Evolutionary conservation across 30 jellyfish, hydroid and myxozoan genomes (phyloP), one percentile per base, ranked within the genome.

Genomic region (Aurelia coerulea): DNA sequence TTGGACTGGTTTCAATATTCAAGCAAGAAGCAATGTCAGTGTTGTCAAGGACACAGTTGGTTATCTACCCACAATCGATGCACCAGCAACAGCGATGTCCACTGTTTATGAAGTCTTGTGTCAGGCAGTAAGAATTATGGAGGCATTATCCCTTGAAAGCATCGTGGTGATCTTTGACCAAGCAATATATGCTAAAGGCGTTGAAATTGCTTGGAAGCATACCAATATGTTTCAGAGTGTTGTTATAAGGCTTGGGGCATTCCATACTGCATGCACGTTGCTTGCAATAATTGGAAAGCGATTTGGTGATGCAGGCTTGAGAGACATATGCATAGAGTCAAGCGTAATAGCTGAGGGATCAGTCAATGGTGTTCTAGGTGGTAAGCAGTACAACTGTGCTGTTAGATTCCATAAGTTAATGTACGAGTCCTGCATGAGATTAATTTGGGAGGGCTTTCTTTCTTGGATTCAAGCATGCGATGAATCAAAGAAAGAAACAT

Each of bases 171-270:
- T 84, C 73, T 33, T 62, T 19, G 93, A 73, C 65, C 89, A 84
- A 68, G 93, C 93, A 10, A 52, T 84, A 18, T 79, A 84, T 62
- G 88, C 94, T 16, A 84, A 84, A 58, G 89, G 90, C 13, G 73
- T 65, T 18, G 83, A 84, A 64, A 70, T 84, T 7, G 62, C 37
- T 19, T 84, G 94, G 94, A 73, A 74, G 77, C 76, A 66, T 14
- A 64, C 18, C 56, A 51, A 80, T 18, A 19, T 23, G 6, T 80
- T 64, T 46, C 32, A 64, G 4, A 56, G 54, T 65, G 81, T 42
- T 4, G 90, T 81, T 29, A 60, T 65, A 49, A 37, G 63, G 19
- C 90, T 68, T 7, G 51, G 51, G 13, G 74, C 12, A 42, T 5
- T 42, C 53, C 53, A 42, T 42, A 42, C 12, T 42, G 53, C 53